phyloP scores from a whole-genome alignment of 2,113 vertebrate genomes.

The Callorhinus ursinus region DNA sequence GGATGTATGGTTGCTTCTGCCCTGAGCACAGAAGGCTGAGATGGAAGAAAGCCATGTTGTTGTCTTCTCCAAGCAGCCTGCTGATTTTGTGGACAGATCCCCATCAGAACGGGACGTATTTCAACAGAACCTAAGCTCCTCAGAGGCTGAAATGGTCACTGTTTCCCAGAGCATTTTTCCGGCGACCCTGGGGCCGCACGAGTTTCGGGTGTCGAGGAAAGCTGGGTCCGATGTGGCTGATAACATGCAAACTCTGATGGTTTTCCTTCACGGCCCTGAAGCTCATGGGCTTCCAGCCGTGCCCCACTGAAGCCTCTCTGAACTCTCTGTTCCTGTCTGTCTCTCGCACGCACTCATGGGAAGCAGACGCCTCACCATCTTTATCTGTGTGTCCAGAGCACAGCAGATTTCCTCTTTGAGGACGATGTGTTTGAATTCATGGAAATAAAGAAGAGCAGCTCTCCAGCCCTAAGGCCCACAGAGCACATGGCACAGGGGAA shows the following conservation, averaged over 20 bases:
- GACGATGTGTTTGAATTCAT: background rate
- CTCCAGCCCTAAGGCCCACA: too few relatives aligned
- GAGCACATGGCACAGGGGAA: too few relatives aligned
- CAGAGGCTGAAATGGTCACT: background rate
- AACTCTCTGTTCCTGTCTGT: background rate
- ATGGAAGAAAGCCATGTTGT: background rate
- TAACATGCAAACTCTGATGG: background rate
- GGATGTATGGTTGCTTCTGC: background rate
- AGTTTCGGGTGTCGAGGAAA: background rate
- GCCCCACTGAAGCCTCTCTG: too few relatives aligned
- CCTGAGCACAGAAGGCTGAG: background rate
- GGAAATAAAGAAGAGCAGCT: background rate
- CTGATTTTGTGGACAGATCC: background rate
- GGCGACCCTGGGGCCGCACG: background rate
- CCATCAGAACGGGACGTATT: background rate
- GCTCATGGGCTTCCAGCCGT: too few relatives aligned
- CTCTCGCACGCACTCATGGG: background rate
- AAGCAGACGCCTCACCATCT: fast-evolving
- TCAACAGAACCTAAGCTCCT: background rate
- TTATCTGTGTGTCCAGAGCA: background rate
- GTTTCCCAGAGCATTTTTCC: background rate
- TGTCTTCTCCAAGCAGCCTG: background rate
- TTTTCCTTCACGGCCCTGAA: too few relatives aligned
- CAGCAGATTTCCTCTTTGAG: background rate
- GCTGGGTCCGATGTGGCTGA: background rate